phyloP scores from a whole-genome alignment of 2,113 vertebrate genomes.

The Microtus ochrogaster region DNA sequence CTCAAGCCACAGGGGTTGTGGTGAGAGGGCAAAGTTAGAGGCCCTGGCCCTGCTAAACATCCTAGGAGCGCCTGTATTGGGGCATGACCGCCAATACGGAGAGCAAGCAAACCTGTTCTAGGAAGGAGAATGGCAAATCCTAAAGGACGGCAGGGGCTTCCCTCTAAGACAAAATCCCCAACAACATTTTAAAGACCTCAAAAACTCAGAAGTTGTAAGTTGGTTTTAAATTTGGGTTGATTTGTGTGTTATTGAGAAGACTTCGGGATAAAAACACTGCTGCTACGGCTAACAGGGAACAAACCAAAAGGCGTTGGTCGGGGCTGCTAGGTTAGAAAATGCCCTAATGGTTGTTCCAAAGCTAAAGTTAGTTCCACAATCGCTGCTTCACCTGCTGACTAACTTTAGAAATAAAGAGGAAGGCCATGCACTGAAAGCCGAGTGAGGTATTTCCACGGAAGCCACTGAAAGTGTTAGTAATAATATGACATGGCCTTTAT shows the following conservation, averaged over 20 bases:
- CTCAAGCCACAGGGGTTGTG: not conserved
- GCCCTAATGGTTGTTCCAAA: slow-evolving; percentile 13
- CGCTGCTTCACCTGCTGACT: not conserved
- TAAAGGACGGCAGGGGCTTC: not conserved
- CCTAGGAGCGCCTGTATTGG: not conserved
- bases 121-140: not conserved
- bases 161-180: not conserved
- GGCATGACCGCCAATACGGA: not conserved
- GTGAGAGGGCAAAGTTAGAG: not conserved
- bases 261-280: not conserved
- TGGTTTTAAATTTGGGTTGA: not conserved
- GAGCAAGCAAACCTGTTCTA: not conserved
- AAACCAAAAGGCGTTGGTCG: not conserved
- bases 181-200: not conserved
- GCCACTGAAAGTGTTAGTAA: not conserved
- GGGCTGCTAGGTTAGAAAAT: not conserved
- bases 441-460: not conserved
- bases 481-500: not conserved
- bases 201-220: not conserved
- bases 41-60: not conserved
- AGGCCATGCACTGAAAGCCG: not conserved
- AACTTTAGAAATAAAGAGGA: not conserved
- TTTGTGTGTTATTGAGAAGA: not conserved
- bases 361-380: not conserved
- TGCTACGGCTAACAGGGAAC: not conserved